Base-by-base conservation (phyloP, 2,113 vertebrate genomes). In the Sterna hirundo region DNA sequence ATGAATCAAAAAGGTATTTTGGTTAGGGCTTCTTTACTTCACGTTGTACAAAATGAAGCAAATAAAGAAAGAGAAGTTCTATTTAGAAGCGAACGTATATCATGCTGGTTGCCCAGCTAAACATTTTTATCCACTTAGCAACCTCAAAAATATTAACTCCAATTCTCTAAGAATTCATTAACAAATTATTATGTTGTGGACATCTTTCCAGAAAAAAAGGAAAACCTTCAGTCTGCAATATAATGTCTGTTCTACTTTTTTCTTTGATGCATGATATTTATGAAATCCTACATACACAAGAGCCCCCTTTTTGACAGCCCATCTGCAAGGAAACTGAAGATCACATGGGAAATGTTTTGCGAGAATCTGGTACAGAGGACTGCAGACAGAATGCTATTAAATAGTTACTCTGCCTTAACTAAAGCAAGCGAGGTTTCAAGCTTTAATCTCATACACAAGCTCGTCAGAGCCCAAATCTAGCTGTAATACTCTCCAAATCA, bases 401-500 rank as follows among this genome's bases (percentile, higher is more conserved):
- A 81, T 15, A 88, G 86, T n/a, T 90, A 76, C 61, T 86, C 36
- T 91, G 87, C 49, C 42, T 88, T 58, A 62, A 69, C 57, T 32
- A 87, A 71, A 92, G 76, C 11, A 0, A 88, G 61, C 1, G 11
- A 61, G 79, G 40, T 93, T 96, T 97, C 94, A 96, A 93, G 93
- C 83, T 95, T 92, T 96, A 97, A 97, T 95, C 95, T 89, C 78
- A 81, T 46, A 91, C 61, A 54, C 77, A 71, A 82, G 89, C 90
- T 90, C 22, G 71, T 81, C 90, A 95, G 90, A 95, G 90, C 47
- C 76, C 84, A 68, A 93, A 92, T 95, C 89, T 95, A 82, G 90
- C 83, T 88, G 84, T 96, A 97, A 97, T 93, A 62, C 92, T 96
- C 96, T 95, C 83, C 94, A 96, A 79, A 96, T 76, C 90, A 95